A percentile compares a stretch with the other conserved stretches of the same genome.
Evolutionary conservation across 2,797 vertebrate species (phyloP).

Genomic region (Picus viridis): DNA sequence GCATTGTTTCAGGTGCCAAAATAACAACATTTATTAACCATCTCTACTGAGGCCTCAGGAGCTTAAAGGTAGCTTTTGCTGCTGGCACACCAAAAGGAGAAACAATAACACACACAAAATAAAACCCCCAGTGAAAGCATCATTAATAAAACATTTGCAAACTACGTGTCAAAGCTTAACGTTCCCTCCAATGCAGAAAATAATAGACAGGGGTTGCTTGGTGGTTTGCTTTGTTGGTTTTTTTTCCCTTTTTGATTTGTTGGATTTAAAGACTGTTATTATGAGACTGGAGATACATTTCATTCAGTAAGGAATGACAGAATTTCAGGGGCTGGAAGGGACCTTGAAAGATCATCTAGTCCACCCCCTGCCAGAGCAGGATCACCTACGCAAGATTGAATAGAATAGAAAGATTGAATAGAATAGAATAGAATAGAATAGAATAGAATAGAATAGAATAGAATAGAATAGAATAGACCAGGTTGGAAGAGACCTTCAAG

Average conservation of each 20-base stretch:
- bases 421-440: too few species aligned
- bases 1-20: slow-evolving; percentile 15
- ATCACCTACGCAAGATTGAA: too few species aligned
- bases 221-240: too few species aligned
- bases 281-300: neutral
- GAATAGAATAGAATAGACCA: too few species aligned
- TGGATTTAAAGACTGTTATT: neutral
- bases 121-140: neutral
- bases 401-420: too few species aligned
- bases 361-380: too few species aligned
- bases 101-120: neutral
- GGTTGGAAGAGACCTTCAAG: too few species aligned
- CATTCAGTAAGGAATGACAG: slow-evolving; percentile 3
- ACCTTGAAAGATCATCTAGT: too few species aligned
- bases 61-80: neutral
- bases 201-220: neutral
- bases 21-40: neutral
- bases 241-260: neutral
- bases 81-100: neutral
- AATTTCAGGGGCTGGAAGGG: too few species aligned
- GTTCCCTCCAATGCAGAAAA: neutral
- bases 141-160: neutral
- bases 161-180: neutral
- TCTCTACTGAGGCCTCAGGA: neutral
- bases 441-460: too few species aligned